Evolutionary conservation across 2,888 invertebrate genomes (phyloP), one percentile per base, ranked within the genome.

Genomic region (Acleris literana): DNA sequence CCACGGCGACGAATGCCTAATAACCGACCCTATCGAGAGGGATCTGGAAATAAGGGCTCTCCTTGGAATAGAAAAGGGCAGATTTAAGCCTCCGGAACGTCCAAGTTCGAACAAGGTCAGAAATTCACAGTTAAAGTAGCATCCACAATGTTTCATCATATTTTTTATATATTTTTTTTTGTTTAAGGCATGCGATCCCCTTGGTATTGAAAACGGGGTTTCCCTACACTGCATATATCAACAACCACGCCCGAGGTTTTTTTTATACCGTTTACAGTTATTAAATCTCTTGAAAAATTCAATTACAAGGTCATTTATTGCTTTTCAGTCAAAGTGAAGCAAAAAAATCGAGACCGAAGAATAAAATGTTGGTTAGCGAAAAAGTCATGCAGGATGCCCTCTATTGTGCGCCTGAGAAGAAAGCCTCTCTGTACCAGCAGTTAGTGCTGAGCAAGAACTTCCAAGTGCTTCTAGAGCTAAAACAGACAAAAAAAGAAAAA

Each of bases 391-490:
- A 9, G 13, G 17, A 39, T 3, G 13, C 33, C 9, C 16, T 17
- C 2, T 2, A 20, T 33, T 9, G 9, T 0, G 43, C 20, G 20
- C 39, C n/a, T 57, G 44, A 62, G 61, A 58, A 18, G 11, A n/a
- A 58, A 18, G 16, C 39, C 18, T 73, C 77, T 18, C 49, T 77
- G 3, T 76, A 71, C 51, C 80, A 78, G 55, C 80, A 81, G 64
- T 67, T 83, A 25, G 73, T 81, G 65, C 66, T 82, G 1, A 85
- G 82, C 64, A 76, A 81, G 55, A 85, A 87, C 55, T 75, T 86
- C 60, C 81, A 86, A 75, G 74, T 87, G 2, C 84, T 83, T 59
- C 70, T 85, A 44, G 82, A 84, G 78, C 70, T 84, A 22, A 82
- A 86, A 60, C 79, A 83, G 44, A 55, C 20, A 46, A 57, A 57